Base-by-base conservation (phyloP, 2,797 vertebrate species). In the Notolabrus celidotus region DNA sequence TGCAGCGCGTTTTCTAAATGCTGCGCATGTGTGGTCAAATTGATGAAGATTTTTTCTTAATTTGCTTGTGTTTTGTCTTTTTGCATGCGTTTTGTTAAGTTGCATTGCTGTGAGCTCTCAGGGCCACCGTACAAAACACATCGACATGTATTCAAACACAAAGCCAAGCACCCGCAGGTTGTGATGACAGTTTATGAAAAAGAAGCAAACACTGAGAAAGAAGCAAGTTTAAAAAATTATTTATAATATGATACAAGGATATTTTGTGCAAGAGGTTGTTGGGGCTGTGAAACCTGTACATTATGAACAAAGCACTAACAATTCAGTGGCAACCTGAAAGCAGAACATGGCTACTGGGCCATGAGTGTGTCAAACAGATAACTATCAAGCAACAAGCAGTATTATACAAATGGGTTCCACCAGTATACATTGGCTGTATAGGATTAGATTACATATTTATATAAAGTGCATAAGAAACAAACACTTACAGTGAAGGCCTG, bases 161-260 rank as follows among this genome's bases (percentile, higher is more conserved):
- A 61, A 67, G 39, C 52, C 19, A 60, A 29, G 36, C 65, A 58
- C 25, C 38, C 2, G 46, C 43, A 51, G 6, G 17, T 43, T 45
- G 49, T 45, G 45, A 69, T 71, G 73, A 78, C 66, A 67, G 39
- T 66, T 71, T 49, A 73, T 71, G 64, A 79, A 63, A 74, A 74
- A 77, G 45, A 79, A 55, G 5, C 64, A 82, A 66, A 88, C 58
- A 76, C 34, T 74, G 68, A 23, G 38, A 62, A 84, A 79, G 61
- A 88, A 90, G 85, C 80, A 68, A 86, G 91, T 95, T 95, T 91
- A 86, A 92, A 84, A 85, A 94, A 96, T 94, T 97, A 98, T 98
- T 97, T 98, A 96, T 97, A 98, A 96, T 97, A 97, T 97, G 94
- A 96, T 98, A 99, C 96, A 98, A 96, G 94, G 94, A 96, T 96